These are phyloP conservation scores for Prolemur simus DNA, from an alignment of 2,113 vertebrate species.

Conservation along the genomic window DNA sequence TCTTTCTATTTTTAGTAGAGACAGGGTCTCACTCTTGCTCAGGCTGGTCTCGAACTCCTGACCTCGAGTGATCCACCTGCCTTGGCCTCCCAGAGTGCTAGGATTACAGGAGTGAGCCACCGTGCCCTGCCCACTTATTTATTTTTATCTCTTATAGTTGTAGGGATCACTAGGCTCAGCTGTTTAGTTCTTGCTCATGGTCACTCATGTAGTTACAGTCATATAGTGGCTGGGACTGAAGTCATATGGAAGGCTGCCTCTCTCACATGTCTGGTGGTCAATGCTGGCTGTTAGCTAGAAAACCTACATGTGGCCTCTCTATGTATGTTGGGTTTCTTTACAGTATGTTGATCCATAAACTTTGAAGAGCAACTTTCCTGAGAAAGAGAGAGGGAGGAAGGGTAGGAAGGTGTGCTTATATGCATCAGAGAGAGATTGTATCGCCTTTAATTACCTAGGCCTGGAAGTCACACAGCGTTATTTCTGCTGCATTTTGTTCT, in stretches of 20 bases:
- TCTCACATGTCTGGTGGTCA: neutral
- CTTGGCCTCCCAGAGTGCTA: too few relatives aligned
- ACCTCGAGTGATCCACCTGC: too few relatives aligned
- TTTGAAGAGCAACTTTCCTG: neutral
- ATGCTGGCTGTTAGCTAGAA: neutral
- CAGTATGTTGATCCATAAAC: neutral
- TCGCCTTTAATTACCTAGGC: neutral
- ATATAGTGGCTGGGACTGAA: neutral
- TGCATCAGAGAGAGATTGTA: neutral
- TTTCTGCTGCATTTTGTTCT: conserved; percentile 33
- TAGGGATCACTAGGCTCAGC: neutral
- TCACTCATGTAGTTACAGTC: neutral
- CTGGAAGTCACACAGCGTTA: neutral
- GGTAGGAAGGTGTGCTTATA: neutral
- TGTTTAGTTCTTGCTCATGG: neutral
- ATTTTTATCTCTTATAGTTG: neutral
- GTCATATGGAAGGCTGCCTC: neutral
- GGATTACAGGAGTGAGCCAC: too few relatives aligned
- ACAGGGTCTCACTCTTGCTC: too few relatives aligned
- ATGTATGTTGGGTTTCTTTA: neutral
- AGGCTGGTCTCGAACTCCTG: too few relatives aligned
- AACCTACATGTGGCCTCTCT: neutral
- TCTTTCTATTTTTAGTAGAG: too few relatives aligned
- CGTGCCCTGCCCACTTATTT: too few relatives aligned
- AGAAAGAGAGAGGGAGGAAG: neutral